Percentiles rank a stretch among this genome's conserved stretches.
Evolutionary conservation across 2,888 invertebrate species (phyloP).

Genomic region (Lepidochrysops patricia): DNA sequence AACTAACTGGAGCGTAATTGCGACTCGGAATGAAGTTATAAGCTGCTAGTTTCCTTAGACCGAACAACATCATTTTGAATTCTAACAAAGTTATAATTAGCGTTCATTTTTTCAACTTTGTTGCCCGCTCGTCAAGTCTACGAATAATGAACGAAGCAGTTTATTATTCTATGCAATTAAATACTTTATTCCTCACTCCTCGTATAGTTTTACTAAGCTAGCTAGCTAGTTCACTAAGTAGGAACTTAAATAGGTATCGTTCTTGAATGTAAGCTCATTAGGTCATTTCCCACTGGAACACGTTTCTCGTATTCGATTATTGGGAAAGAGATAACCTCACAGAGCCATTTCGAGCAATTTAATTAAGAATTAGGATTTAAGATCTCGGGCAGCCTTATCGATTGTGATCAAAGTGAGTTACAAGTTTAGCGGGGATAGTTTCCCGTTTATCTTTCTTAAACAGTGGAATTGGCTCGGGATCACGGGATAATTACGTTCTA

Average conservation of each 20-base stretch:
- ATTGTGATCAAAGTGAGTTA: constrained; percentile 30
- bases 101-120: constrained; percentile 8
- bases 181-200: background rate
- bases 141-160: background rate
- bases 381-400: constrained; percentile 9
- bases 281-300: background rate
- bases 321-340: background rate
- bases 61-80: constrained; percentile 18
- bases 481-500: constrained; percentile 63
- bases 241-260: background rate
- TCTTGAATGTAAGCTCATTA: background rate
- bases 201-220: no score
- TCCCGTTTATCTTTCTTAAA: constrained; percentile 72
- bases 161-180: background rate
- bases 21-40: constrained; percentile 50
- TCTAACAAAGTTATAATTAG: constrained; percentile 15
- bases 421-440: constrained; percentile 57
- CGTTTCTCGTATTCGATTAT: background rate
- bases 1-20: constrained; percentile 52
- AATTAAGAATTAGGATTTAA: constrained; percentile 16
- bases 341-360: constrained; percentile 3
- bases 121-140: background rate
- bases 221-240: no score
- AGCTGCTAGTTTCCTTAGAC: constrained; percentile 25
- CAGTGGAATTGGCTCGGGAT: constrained; percentile 66